Evolutionary conservation across 2,113 vertebrate genomes (phyloP).

Genomic region (Gopherus evgoodei): DNA sequence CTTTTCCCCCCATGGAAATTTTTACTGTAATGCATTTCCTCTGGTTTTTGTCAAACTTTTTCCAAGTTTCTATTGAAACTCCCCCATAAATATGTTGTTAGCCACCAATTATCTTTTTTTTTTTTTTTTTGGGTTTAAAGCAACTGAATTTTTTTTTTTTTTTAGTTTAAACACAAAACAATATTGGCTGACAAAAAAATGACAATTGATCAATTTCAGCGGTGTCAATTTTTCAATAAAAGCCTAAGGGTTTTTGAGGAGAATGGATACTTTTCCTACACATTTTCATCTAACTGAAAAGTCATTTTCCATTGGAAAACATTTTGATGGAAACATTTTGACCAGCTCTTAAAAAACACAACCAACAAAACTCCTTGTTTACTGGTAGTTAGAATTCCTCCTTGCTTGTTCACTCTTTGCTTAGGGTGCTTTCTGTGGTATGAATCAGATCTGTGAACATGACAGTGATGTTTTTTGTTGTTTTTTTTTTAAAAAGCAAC

Average conservation of each 20-base stretch:
- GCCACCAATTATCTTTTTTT: no score
- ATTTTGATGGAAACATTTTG: slow-evolving; percentile 19
- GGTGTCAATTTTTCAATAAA: neutral
- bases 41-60: neutral
- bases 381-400: slow-evolving; percentile 41
- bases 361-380: neutral
- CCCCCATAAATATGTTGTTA: no score
- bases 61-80: neutral
- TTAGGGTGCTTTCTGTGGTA: slow-evolving; percentile 48
- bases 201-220: neutral
- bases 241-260: neutral
- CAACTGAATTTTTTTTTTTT: neutral
- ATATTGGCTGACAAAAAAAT: rapidly evolving
- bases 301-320: neutral
- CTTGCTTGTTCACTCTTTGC: slow-evolving; percentile 27
- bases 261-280: neutral
- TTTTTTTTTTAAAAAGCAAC: neutral
- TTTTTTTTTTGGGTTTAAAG: no score
- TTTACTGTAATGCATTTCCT: rapidly evolving
- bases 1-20: neutral
- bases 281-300: neutral
- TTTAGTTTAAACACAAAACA: neutral
- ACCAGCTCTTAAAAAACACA: slow-evolving; percentile 12
- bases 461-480: slow-evolving; percentile 1
- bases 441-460: slow-evolving; percentile 41